Evolutionary conservation across 1,140 invertebrate genomes (phyloP).

Genomic region (Linepithema humile): DNA sequence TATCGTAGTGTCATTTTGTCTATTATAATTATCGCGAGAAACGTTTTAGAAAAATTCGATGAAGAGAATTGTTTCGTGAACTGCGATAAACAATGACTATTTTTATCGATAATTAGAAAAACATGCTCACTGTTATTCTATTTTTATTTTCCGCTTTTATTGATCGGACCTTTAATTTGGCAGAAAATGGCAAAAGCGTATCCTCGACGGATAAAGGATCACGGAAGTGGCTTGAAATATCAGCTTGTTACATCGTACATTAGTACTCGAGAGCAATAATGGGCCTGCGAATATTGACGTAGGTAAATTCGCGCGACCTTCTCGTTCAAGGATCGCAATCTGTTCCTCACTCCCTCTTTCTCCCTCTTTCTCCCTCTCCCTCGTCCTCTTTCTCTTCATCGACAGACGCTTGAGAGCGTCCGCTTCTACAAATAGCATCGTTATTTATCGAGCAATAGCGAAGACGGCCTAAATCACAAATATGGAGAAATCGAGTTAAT

Average conservation of each 20-base stretch:
- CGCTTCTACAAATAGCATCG: not conserved
- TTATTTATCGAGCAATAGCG: constrained; percentile 14
- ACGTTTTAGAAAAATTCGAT: no score
- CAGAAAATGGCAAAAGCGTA: not conserved
- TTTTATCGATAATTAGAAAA: no score
- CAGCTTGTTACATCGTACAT: not conserved
- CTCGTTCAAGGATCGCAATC: constrained; percentile 38
- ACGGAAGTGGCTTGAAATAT: not conserved
- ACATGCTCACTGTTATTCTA: no score
- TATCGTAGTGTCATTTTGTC: no score
- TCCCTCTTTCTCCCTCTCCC: not conserved
- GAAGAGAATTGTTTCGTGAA: no score
- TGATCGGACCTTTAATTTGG: not conserved
- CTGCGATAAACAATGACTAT: no score
- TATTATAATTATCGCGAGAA: no score
- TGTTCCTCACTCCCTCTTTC: constrained; percentile 3
- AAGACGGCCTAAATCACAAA: not conserved
- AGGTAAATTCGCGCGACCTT: constrained; percentile 51
- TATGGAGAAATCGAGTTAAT: not conserved
- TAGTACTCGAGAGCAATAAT: constrained; percentile 3
- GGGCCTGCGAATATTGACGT: constrained; percentile 2
- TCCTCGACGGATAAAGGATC: not conserved
- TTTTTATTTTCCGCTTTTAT: not conserved
- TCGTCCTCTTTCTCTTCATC: not conserved
- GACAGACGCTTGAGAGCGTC: not conserved